phyloP scores from a whole-genome alignment of 1,140 invertebrate genomes.

The Drosophila gunungcola region DNA sequence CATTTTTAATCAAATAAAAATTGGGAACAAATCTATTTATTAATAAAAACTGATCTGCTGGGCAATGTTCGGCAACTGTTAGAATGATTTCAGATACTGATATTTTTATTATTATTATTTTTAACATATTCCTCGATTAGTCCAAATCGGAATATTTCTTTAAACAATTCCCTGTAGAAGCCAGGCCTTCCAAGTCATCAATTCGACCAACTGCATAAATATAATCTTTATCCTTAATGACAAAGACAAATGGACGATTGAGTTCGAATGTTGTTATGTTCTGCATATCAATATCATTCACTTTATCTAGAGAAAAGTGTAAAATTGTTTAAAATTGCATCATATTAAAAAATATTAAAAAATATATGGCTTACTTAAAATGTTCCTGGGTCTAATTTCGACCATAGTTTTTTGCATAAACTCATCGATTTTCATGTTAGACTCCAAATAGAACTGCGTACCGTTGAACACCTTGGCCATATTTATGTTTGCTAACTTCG shows the following conservation, averaged over 20 bases:
- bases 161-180: background rate
- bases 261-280: background rate
- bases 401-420: background rate
- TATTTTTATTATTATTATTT: too few relatives aligned
- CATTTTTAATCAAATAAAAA: background rate
- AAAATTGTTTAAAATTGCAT: background rate
- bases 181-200: background rate
- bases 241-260: background rate
- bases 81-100: too few relatives aligned
- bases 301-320: background rate
- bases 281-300: background rate
- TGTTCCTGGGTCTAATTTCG: background rate
- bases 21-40: background rate
- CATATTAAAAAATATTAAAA: background rate
- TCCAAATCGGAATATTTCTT: background rate
- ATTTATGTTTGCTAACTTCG: background rate
- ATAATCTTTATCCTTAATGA: background rate
- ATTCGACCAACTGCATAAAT: constrained; percentile 1
- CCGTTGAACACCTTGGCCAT: background rate
- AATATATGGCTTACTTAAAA: background rate
- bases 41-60: constrained; percentile 48
- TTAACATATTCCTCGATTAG: too few relatives aligned
- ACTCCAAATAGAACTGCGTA: background rate
- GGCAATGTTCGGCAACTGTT: background rate
- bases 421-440: background rate